Percentiles rank a stretch among this genome's conserved stretches.
Conservation (phyloP, 2,888 invertebrate species). For the Catocala sponsa region DNA sequence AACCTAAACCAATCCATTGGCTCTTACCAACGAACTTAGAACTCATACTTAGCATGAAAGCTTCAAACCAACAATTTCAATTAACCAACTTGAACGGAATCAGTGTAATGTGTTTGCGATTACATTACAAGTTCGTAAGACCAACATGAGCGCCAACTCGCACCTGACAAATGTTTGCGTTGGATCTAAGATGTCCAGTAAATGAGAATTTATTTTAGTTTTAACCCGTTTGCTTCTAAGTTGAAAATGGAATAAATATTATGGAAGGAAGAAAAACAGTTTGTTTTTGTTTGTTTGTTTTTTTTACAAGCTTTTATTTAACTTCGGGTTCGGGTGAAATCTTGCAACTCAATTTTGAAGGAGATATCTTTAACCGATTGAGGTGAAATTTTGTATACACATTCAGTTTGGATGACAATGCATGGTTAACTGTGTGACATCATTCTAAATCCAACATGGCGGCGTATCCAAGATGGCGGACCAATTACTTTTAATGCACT, state of each 20-base stretch:
- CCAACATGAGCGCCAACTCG: slow-evolving; percentile 38
- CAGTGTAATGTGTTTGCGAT: slow-evolving; percentile 50
- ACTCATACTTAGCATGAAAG: slow-evolving; percentile 6
- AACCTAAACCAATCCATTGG: background rate
- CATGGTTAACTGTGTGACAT: too few species aligned
- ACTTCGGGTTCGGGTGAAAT: too few species aligned
- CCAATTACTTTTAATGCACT: too few species aligned
- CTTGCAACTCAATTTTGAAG: too few species aligned
- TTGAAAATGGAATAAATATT: background rate
- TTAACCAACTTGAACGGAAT: slow-evolving; percentile 43
- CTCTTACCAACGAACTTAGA: slow-evolving; percentile 6
- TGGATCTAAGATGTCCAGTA: slow-evolving; percentile 37
- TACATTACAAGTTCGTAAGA: slow-evolving; percentile 46
- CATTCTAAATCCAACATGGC: too few species aligned
- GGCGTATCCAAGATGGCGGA: too few species aligned
- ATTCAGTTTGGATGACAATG: too few species aligned
- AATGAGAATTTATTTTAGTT: slow-evolving; percentile 42
- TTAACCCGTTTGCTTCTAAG: background rate
- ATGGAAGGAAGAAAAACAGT: too few species aligned
- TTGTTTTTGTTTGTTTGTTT: too few species aligned
- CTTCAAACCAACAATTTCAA: slow-evolving; percentile 45
- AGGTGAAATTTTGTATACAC: too few species aligned
- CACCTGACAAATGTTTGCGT: slow-evolving; percentile 49
- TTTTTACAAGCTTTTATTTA: too few species aligned
- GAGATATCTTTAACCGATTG: too few species aligned